Evolutionary conservation across 2,797 vertebrate genomes (phyloP).

Genomic region (Chiroxiphia lanceolata): DNA sequence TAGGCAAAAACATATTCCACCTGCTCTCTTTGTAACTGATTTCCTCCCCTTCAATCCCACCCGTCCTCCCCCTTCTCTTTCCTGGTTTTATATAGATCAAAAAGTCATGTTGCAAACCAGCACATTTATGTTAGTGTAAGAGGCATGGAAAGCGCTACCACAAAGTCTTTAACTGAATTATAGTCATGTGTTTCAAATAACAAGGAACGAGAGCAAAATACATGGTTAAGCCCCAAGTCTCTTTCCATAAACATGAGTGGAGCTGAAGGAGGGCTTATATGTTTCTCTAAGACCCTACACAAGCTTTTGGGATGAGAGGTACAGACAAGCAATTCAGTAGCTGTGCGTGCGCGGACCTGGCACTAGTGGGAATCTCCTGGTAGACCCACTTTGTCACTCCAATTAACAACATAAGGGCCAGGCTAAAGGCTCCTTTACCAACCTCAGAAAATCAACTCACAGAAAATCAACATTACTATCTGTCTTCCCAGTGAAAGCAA

Average conservation of each 20-base stretch:
- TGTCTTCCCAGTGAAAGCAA: neutral
- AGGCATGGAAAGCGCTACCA: neutral
- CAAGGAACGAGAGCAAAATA: neutral
- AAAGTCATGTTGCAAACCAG: neutral
- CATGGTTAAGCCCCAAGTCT: neutral
- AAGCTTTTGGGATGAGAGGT: fast-evolving
- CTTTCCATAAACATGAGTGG: fast-evolving
- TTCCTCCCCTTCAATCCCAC: neutral
- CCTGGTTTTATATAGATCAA: neutral
- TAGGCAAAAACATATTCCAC: neutral
- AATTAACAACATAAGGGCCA: fast-evolving
- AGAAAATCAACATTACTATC: neutral
- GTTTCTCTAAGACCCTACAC: neutral
- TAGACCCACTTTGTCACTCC: fast-evolving
- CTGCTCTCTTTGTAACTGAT: neutral
- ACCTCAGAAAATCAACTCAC: fast-evolving
- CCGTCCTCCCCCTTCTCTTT: neutral
- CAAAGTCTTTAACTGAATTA: constrained; percentile 1
- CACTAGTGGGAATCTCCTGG: neutral
- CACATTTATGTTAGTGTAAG: neutral
- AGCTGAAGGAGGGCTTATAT: neutral
- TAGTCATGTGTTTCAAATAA: constrained; percentile 11
- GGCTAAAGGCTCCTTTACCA: neutral
- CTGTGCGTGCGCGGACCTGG: fast-evolving
- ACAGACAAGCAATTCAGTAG: neutral